Evolutionary conservation across 1,140 invertebrate genomes (phyloP), one percentile per base, ranked within the genome.

Genomic region (Platyscapa corneri): DNA sequence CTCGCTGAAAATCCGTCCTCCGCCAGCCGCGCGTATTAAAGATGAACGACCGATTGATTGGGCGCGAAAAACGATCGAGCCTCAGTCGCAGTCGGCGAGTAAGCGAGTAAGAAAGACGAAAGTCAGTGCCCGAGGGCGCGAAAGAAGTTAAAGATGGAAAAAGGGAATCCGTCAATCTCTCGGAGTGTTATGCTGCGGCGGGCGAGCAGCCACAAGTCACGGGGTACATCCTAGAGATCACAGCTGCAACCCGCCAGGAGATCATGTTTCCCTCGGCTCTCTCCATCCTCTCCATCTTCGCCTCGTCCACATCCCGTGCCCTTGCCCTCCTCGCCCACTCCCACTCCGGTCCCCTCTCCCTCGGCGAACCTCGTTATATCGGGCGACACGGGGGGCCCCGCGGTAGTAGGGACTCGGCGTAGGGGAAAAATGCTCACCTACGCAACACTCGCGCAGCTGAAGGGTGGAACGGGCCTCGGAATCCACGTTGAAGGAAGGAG

Each of bases 191-290:
- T 14, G 34, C 67, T 3, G 67, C 7, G 32, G 67, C 23, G 67
- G 34, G 14, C 34, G 18, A 34, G 18, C 20, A 37, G 34, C 67
- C 67, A 70, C 87, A 85, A 86, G 74, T 42, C 56, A 70, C 53
- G 56, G 27, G 18, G 23, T 34, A 82, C 39, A 74, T 78, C 84
- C 82, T 67, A 80, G 87, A 88, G 86, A 87, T 87, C 85, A 87
- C 86, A 80, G 84, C 88, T 53, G 64, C 81, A 53, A 46, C 84
- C 82, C 86, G 83, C 83, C 77, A 83, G 87, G 42, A 65, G 87
- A 88, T 89, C 87, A 82, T 82, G 85, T 89, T 82, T 60, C 80
- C 72, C 84, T 84, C 67, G 70, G 77, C 84, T 79, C 83, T 75
- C 83, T 74, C 85, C 56, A 80, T 49, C 81, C 18, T 18, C 49